Evolutionary conservation across 92 coral and sea anemone species (phyloP), one percentile per base, ranked within the genome.

Genomic region (Porites evermanni): DNA sequence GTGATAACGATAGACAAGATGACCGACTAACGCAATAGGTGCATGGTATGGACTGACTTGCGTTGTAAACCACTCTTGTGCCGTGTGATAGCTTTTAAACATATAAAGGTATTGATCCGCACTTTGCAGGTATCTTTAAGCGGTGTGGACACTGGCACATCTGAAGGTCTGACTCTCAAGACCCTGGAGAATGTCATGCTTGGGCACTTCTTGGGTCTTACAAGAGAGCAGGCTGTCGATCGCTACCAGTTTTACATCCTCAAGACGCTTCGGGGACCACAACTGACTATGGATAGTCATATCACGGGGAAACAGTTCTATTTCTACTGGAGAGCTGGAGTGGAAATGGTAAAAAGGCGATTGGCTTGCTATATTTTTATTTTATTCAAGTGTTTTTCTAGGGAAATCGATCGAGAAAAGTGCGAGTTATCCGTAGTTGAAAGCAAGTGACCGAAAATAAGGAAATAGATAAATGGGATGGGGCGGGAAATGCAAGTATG

Each of bases 41-140:
- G 44, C 44, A 32, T 32, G 44, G 44, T 32, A 32, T 32, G 44
- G 44, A 32, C 44, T 32, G 44, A 32, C 44, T 32, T 32, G 44
- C 44, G 44, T 32, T 32, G 44, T 32, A 32, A 32, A 32, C 44
- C 44, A 32, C 44, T 32, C 0, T 4, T 32, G 44, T 32, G 44
- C 44, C 44, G 44, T 32, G 44, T 32, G 44, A 32, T 32, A 32
- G 44, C 44, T 32, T 32, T 32, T 32, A 32, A 32, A 32, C 4
- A 32, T 53, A 65, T 53, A 18, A 52, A 74, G 38, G 70, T 77
- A 5, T 26, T 63, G 23, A 10, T 59, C 81, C 63, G 44, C 44
- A 32, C 81, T 77, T 77, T 69, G 63, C 59, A 64, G 73, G 83
- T 79, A 79, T 79, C 83, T 79, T 79, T 64, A 51, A 47, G 32